phyloP scores from a whole-genome alignment of 30 jellyfish, hydroid and myxozoan genomes.

The Chironex yamaguchii region DNA sequence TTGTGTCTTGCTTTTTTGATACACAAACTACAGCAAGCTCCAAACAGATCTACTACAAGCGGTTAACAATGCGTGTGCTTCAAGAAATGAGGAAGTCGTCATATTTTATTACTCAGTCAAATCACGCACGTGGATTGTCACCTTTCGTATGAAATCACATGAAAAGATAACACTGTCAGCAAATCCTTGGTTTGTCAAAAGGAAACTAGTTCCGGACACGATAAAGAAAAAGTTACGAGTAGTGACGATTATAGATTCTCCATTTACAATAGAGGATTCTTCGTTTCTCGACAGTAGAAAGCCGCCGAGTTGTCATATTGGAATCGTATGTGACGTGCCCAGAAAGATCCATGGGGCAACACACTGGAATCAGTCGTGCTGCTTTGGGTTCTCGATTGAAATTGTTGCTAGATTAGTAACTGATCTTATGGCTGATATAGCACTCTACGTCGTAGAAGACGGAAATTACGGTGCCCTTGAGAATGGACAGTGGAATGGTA shows the following conservation, averaged over 20 bases:
- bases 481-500: conserved; percentile 75
- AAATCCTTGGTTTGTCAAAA: not conserved
- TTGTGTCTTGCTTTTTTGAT: not conserved
- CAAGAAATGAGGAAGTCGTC: not conserved
- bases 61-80: not conserved
- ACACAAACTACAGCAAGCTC: not conserved
- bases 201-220: not conserved
- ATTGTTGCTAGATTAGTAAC: conserved; percentile 23
- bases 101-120: not conserved
- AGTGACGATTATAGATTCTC: conserved; percentile 42
- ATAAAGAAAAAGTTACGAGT: conserved; percentile 13
- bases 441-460: conserved; percentile 81
- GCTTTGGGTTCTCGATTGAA: conserved; percentile 87
- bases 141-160: not conserved
- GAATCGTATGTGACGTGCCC: conserved; percentile 48
- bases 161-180: not conserved
- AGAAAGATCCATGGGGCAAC: not conserved
- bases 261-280: conserved; percentile 14
- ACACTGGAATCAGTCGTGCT: conserved; percentile 74
- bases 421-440: conserved; percentile 32
- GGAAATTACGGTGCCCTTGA: conserved; percentile 74
- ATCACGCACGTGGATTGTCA: not conserved
- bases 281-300: not conserved
- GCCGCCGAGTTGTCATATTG: conserved; percentile 19
- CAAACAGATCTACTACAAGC: not conserved